phyloP scores from a whole-genome alignment of 2,113 vertebrate genomes.

The Pampusana beccarii region DNA sequence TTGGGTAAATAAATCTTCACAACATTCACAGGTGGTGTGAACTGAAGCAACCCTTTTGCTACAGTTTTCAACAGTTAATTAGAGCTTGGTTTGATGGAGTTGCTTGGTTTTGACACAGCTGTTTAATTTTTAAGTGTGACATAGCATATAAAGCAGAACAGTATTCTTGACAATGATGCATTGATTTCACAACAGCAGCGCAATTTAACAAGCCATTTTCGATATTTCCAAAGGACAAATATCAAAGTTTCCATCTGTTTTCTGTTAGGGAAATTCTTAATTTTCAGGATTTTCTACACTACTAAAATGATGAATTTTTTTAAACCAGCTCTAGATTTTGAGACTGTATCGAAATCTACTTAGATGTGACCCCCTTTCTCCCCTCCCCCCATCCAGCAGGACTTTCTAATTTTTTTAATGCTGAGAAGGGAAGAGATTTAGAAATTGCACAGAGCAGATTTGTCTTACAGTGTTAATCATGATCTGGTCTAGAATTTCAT shows the following conservation, averaged over 20 bases:
- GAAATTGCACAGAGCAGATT: neutral
- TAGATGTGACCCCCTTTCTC: neutral
- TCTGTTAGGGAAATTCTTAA: neutral
- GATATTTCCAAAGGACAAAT: neutral
- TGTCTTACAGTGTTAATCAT: neutral
- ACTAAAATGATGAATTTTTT: neutral
- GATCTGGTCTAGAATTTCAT: neutral
- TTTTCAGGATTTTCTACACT: neutral
- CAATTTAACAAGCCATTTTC: neutral
- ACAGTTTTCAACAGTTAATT: neutral
- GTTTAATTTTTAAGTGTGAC: neutral
- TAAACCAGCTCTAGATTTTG: neutral
- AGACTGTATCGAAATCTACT: neutral
- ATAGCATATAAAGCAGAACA: neutral
- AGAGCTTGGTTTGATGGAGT: neutral
- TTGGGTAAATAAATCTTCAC: neutral
- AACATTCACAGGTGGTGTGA: neutral
- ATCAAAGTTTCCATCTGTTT: neutral
- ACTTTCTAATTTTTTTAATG: neutral
- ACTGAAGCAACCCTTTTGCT: neutral
- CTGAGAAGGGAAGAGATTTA: neutral
- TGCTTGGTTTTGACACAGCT: neutral
- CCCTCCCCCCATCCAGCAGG: neutral
- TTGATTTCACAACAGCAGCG: neutral
- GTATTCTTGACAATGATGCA: neutral